Evolutionary conservation across 2,797 vertebrate genomes (phyloP), one percentile per base, ranked within the genome.

Genomic region (Crocidura indochinensis): DNA sequence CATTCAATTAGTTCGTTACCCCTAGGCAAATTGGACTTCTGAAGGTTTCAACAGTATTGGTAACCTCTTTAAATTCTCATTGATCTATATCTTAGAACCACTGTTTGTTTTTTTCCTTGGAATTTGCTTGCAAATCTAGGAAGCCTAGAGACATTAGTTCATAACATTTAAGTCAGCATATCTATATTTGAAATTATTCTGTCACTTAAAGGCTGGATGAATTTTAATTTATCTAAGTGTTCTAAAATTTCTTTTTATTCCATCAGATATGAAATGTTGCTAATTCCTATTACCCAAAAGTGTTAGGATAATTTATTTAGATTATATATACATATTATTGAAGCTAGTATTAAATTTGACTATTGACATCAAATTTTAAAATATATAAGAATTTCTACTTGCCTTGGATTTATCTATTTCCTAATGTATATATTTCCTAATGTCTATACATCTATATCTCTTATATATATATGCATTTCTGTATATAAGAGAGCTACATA

Each of bases 371-470:
- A 84, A 84, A 74, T 68, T 10, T 47, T 26, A 73, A 46, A 65
- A 19, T 78, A 6, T 56, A 46, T 22, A 53, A 1, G 67, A 31
- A 68, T 74, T 51, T 1, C 27, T 56, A 44, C 8, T 72, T 86
- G 11, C 10, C n/a, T 80, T 81, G 2, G 20, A 53, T 87, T 84
- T 31, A 2, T 73, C 27, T 84, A 51, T 80, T 93, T 90, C 24
- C 29, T 71, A 78, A 26, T 12, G 38, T 38, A 88, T 73, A 68
- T 60, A 85, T 27, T 12, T 60, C 4, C 56, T 17, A 53, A 53
- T 53, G 6, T 60, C 19, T 60, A 60, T 22, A 60, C 22, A 15
- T 60, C 19, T 15, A 60, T 60, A 20, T 60, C 56, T 20, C 56
- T 8, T 60, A 53, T 53, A 38, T 38, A 38, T 38, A 38, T 38